phyloP scores from a whole-genome alignment of 2,888 invertebrate genomes.

The Saturnia pavonia region DNA sequence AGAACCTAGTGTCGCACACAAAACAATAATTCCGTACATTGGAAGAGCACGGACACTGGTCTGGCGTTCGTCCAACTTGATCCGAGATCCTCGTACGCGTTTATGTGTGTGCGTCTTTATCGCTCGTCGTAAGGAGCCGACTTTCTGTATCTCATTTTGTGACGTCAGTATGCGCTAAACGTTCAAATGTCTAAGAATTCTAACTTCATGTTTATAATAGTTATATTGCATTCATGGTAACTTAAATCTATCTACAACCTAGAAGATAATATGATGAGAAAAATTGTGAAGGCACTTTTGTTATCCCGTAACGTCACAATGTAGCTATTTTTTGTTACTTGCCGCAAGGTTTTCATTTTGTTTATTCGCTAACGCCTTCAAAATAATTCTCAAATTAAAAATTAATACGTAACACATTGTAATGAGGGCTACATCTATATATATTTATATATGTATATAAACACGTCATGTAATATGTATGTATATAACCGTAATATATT shows the following conservation, averaged over 20 bases:
- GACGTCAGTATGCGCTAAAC: neutral
- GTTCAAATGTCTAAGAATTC: neutral
- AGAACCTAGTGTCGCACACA: no score
- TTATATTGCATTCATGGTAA: conserved; percentile 25
- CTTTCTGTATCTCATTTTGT: neutral
- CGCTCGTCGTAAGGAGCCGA: no score
- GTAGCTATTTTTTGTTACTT: neutral
- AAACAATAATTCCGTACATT: no score
- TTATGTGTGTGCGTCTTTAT: no score
- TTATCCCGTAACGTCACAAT: neutral
- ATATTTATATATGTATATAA: neutral
- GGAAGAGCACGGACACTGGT: no score
- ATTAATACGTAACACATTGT: no score
- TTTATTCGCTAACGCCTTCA: neutral
- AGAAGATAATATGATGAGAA: conserved; percentile 2
- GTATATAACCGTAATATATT: neutral
- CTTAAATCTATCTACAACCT: conserved; percentile 23
- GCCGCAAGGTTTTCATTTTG: neutral
- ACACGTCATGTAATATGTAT: neutral
- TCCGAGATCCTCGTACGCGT: no score
- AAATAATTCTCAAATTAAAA: neutral
- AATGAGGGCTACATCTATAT: no score
- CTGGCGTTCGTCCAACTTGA: no score
- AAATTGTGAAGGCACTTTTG: conserved; percentile 1
- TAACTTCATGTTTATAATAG: conserved; percentile 10